Evolutionary conservation across 1,140 invertebrate species (phyloP).

Genomic region (Drosophila rhopaloa): DNA sequence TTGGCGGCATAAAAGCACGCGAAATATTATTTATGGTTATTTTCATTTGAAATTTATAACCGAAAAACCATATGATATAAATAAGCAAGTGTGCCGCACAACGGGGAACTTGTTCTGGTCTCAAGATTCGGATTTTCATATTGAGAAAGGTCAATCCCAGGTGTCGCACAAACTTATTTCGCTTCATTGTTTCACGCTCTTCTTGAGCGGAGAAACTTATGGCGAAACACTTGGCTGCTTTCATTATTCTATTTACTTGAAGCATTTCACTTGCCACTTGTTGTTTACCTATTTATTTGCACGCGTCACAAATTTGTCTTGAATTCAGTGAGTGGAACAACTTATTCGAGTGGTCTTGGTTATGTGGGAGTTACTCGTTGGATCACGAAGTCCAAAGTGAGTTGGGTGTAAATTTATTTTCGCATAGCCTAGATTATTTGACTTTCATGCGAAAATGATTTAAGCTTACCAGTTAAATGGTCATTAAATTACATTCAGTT

Average conservation of each 20-base stretch:
- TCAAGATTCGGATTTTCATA: background rate
- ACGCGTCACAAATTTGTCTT: slow-evolving; percentile 1
- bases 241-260: slow-evolving; percentile 29
- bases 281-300: slow-evolving; percentile 23
- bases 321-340: slow-evolving; percentile 5
- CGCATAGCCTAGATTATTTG: no score
- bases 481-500: no score
- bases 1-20: slow-evolving; percentile 64
- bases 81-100: slow-evolving; percentile 55
- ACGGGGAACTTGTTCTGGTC: slow-evolving; percentile 22
- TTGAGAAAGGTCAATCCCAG: slow-evolving; percentile 23
- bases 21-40: slow-evolving; percentile 80
- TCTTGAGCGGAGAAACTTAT: slow-evolving; percentile 13
- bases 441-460: no score
- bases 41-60: slow-evolving; percentile 79
- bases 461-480: no score
- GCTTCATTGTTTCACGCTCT: slow-evolving; percentile 35
- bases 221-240: slow-evolving; percentile 8
- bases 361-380: background rate
- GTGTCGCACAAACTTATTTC: slow-evolving; percentile 6
- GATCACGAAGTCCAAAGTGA: background rate
- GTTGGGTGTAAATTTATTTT: background rate
- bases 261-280: slow-evolving; percentile 43
- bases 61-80: slow-evolving; percentile 74
- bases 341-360: background rate